A percentile compares a stretch with the other conserved stretches of the same genome.
These are phyloP conservation scores for Eucera pruinosa DNA, from an alignment of 2,888 invertebrate species.

Conservation along the genomic window DNA sequence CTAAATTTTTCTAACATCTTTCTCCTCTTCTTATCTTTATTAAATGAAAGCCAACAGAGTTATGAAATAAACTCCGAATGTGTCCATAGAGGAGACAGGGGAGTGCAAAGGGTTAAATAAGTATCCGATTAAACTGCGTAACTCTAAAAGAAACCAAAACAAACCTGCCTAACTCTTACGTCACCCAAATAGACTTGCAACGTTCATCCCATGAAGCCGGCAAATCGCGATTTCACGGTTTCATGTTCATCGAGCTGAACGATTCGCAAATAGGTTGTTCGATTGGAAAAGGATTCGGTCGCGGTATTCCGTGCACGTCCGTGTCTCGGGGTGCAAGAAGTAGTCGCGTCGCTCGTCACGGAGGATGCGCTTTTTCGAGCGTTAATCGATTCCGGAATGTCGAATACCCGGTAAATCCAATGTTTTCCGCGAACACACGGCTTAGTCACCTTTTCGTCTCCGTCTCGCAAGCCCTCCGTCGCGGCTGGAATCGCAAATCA, in stretches of 20 bases:
- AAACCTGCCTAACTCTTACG: neutral
- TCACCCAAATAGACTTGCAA: neutral
- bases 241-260: neutral
- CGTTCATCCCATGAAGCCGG: neutral
- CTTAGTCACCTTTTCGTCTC: conserved; percentile 73
- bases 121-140: too few relatives aligned
- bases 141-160: too few relatives aligned
- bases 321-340: conserved; percentile 61
- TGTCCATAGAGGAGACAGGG: too few relatives aligned
- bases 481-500: conserved; percentile 67
- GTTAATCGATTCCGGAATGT: conserved; percentile 72
- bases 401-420: conserved; percentile 63
- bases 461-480: conserved; percentile 22
- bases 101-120: too few relatives aligned
- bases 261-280: conserved; percentile 13
- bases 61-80: too few relatives aligned
- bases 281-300: conserved; percentile 22
- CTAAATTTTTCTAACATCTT: too few relatives aligned
- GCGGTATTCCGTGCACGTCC: conserved; percentile 61
- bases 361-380: conserved; percentile 43
- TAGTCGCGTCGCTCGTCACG: conserved; percentile 55
- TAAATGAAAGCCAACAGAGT: too few relatives aligned
- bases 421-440: conserved; percentile 72
- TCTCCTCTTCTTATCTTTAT: too few relatives aligned
- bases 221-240: conserved; percentile 1